Percentiles rank a stretch among this genome's conserved stretches.
These are phyloP conservation scores for Ischnus inquisitorius DNA, from an alignment of 2,888 invertebrate species.

Conservation along the genomic window DNA sequence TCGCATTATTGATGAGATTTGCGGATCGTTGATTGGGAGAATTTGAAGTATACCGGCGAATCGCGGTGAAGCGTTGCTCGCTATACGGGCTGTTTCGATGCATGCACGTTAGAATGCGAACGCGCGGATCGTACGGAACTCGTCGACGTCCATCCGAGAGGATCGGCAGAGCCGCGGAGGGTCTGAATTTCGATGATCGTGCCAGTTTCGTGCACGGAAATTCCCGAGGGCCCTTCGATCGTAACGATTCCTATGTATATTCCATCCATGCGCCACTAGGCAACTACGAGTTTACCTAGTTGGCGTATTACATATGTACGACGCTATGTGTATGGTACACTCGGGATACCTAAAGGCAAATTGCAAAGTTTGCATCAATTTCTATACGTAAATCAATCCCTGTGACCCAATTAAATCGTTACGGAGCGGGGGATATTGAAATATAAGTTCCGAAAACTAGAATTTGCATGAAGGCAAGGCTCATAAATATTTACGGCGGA, in stretches of 20 bases:
- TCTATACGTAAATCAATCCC: conserved; percentile 32
- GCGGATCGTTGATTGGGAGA: neutral
- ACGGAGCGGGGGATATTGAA: neutral
- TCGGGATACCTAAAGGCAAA: conserved; percentile 9
- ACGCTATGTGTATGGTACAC: conserved; percentile 26
- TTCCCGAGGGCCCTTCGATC: conserved; percentile 47
- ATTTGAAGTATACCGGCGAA: neutral
- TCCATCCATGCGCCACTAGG: conserved; percentile 12
- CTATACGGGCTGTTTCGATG: neutral
- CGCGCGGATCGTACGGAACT: conserved; percentile 50
- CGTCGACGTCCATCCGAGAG: conserved; percentile 31
- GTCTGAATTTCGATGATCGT: conserved; percentile 53
- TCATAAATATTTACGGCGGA: neutral
- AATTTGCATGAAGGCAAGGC: neutral
- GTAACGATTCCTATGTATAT: conserved; percentile 24
- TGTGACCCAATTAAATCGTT: conserved; percentile 25
- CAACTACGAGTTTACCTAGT: conserved; percentile 2
- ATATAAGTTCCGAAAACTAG: neutral
- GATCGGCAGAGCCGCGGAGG: neutral
- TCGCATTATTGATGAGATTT: neutral
- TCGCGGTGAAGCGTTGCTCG: neutral
- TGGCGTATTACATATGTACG: conserved; percentile 32
- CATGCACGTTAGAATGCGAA: conserved; percentile 35
- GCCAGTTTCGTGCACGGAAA: conserved; percentile 42
- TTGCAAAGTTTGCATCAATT: conserved; percentile 49